Evolutionary conservation across 2,113 vertebrate genomes (phyloP).

Genomic region (Hyla sarda): DNA sequence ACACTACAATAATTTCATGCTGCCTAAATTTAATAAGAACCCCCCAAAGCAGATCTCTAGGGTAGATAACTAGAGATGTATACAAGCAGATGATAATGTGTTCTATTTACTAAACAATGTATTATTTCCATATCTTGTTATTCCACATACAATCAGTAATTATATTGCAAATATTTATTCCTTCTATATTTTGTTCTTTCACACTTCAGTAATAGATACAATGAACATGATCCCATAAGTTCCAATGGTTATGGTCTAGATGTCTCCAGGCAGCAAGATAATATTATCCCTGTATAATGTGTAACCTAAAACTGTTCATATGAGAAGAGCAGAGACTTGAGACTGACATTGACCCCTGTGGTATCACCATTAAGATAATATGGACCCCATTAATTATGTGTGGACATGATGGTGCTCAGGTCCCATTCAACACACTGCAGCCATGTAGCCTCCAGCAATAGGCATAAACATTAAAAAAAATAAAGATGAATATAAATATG

Average conservation of each 20-base stretch:
- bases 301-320: not conserved
- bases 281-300: not conserved
- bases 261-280: not conserved
- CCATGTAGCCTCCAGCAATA: not conserved
- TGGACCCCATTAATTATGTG: constrained; percentile 11
- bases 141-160: too few species aligned
- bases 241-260: not conserved
- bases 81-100: too few species aligned
- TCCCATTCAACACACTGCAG: not conserved
- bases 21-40: too few species aligned
- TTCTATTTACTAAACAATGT: too few species aligned
- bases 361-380: not conserved
- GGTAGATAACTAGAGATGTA: too few species aligned
- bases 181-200: too few species aligned
- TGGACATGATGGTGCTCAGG: too few species aligned
- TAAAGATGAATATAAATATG: not conserved
- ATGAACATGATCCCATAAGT: not conserved
- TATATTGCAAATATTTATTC: too few species aligned
- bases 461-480: too few species aligned
- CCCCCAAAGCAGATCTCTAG: too few species aligned
- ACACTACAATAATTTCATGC: too few species aligned
- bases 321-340: not conserved
- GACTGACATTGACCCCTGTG: not conserved
- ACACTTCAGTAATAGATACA: not conserved
- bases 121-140: too few species aligned